phyloP scores from a whole-genome alignment of 2,888 invertebrate species.

The Acronicta psi region DNA sequence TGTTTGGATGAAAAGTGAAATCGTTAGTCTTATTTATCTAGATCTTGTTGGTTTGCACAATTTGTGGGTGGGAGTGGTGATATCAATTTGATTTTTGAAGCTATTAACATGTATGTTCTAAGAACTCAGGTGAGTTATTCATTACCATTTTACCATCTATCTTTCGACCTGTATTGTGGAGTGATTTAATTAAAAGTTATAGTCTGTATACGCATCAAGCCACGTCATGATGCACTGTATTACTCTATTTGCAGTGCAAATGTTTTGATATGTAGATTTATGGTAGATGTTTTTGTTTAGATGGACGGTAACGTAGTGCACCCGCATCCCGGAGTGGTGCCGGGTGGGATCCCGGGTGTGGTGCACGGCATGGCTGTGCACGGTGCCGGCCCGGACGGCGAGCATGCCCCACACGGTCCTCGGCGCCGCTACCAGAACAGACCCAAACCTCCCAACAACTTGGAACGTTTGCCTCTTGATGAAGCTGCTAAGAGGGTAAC shows the following conservation, averaged over 20 bases:
- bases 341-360: constrained; percentile 77
- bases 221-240: constrained; percentile 6
- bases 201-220: neutral
- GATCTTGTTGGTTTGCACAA: neutral
- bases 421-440: constrained; percentile 83
- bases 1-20: too few species aligned
- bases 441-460: constrained; percentile 79
- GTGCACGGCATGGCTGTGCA: constrained; percentile 82
- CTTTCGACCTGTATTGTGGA: neutral
- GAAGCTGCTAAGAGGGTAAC: constrained; percentile 91
- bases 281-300: constrained; percentile 56
- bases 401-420: constrained; percentile 79
- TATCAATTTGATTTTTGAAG: constrained; percentile 20
- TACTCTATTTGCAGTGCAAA: constrained; percentile 1
- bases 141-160: neutral
- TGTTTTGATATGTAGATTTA: constrained; percentile 5
- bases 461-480: constrained; percentile 90
- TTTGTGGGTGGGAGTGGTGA: constrained; percentile 17
- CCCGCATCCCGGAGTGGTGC: constrained; percentile 77
- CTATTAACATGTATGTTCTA: constrained; percentile 43
- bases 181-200: neutral
- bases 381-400: constrained; percentile 81
- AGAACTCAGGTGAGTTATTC: constrained; percentile 42
- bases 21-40: neutral
- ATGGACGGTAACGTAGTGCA: constrained; percentile 83